Conservation (phyloP, 2,888 invertebrate genomes). For the Laspeyria flexula region DNA sequence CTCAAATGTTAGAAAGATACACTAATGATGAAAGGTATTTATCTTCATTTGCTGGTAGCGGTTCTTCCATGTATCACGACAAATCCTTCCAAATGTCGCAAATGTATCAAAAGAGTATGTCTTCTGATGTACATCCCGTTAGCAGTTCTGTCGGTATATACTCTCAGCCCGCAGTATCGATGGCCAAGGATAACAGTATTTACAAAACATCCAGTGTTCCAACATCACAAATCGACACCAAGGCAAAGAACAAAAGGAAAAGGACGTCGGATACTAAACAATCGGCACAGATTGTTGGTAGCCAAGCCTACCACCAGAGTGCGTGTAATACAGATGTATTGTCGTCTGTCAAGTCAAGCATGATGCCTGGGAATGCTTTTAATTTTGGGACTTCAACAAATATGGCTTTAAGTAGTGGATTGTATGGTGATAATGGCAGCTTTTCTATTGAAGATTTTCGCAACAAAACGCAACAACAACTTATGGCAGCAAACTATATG, state of each 20-base stretch:
- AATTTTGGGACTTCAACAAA: constrained; percentile 91
- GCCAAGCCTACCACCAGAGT: constrained; percentile 85
- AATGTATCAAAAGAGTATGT: constrained; percentile 83
- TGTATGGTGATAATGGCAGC: constrained; percentile 88
- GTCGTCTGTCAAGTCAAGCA: constrained; percentile 81
- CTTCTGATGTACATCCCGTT: constrained; percentile 68
- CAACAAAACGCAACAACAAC: constrained; percentile 87
- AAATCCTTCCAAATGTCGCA: constrained; percentile 87
- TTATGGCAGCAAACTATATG: constrained; percentile 85
- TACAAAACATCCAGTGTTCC: constrained; percentile 63
- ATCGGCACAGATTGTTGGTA: constrained; percentile 59
- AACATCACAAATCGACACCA: constrained; percentile 60
- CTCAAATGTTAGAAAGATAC: constrained; percentile 87
- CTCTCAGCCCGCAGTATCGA: constrained; percentile 66
- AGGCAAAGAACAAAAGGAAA: constrained; percentile 71
- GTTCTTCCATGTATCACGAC: constrained; percentile 83
- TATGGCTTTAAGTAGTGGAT: constrained; percentile 82
- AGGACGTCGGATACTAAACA: constrained; percentile 65
- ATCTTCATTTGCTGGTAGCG: constrained; percentile 74
- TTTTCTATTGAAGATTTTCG: constrained; percentile 89
- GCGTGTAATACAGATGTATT: constrained; percentile 85
- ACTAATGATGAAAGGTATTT: constrained; percentile 85
- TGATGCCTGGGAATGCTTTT: constrained; percentile 93
- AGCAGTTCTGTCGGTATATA: constrained; percentile 68
- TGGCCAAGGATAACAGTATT: constrained; percentile 67